Percentiles rank a stretch among this genome's conserved stretches.
Evolutionary conservation across 2,113 vertebrate species (phyloP).

Genomic region (Xerus inauris): DNA sequence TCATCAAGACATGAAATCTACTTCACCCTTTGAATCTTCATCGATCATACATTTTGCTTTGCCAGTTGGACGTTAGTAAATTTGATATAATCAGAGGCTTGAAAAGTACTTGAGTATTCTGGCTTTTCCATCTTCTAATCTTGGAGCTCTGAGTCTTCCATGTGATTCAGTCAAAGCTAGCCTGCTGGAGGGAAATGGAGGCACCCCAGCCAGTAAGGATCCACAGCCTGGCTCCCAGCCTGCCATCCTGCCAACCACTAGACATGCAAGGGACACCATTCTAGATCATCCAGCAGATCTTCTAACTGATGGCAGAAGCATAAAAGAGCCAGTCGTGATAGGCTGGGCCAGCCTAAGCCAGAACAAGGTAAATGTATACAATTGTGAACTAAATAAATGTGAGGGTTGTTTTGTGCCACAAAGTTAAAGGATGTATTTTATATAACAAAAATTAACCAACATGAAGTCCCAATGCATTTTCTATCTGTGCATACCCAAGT

Average conservation of each 20-base stretch:
- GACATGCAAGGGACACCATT: not conserved
- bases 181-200: not conserved
- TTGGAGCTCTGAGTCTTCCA: not conserved
- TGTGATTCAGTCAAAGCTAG: not conserved
- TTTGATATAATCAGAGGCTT: not conserved
- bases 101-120: not conserved
- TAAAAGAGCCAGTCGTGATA: not conserved
- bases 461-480: not conserved
- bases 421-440: not conserved
- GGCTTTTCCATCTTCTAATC: not conserved
- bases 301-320: not conserved
- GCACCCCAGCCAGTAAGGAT: not conserved
- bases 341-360: not conserved
- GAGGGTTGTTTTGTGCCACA: not conserved
- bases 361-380: not conserved
- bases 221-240: not conserved
- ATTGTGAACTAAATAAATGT: not conserved
- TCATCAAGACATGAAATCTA: not conserved
- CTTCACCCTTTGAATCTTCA: not conserved
- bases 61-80: not conserved
- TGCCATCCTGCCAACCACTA: not conserved
- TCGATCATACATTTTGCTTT: not conserved
- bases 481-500: not conserved
- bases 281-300: not conserved
- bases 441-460: not conserved